Evolutionary conservation across 2,888 invertebrate species (phyloP).

Genomic region (Caenorhabditis becei): DNA sequence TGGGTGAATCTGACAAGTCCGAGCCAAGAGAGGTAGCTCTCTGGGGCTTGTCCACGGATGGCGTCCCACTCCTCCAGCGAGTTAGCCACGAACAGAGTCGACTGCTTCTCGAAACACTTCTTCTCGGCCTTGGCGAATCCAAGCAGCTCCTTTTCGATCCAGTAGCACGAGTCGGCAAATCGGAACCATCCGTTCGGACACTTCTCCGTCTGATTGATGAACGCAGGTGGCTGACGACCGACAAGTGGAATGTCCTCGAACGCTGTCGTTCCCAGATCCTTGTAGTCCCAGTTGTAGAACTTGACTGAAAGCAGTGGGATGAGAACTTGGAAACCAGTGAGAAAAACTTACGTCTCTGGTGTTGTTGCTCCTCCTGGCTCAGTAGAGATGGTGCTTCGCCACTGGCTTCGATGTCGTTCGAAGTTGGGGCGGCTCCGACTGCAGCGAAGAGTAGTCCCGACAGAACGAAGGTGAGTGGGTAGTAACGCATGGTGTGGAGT

Average conservation of each 20-base stretch:
- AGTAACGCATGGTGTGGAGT: constrained; percentile 24
- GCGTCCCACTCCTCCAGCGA: constrained; percentile 63
- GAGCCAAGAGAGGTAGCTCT: constrained; percentile 61
- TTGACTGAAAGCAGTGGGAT: constrained; percentile 29
- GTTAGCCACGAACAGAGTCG: constrained; percentile 66
- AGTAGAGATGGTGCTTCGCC: constrained; percentile 31
- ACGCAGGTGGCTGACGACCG: constrained; percentile 32
- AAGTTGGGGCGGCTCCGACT: constrained; percentile 7
- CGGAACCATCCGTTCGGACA: constrained; percentile 65
- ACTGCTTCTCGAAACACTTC: constrained; percentile 53
- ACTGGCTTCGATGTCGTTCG: constrained; percentile 35
- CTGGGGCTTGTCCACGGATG: constrained; percentile 37
- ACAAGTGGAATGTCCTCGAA: constrained; percentile 45
- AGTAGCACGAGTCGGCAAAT: constrained; percentile 66
- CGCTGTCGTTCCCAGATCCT: constrained; percentile 50
- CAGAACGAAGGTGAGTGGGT: constrained; percentile 6
- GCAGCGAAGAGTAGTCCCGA: constrained; percentile 9
- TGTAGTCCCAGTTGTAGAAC: constrained; percentile 59
- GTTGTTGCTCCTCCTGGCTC: constrained; percentile 33
- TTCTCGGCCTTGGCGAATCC: constrained; percentile 62
- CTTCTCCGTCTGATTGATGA: constrained; percentile 33
- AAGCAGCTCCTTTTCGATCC: constrained; percentile 50
- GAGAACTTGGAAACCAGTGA: too few relatives aligned
- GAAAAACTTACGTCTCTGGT: constrained; percentile 40
- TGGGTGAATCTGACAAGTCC: constrained; percentile 59